Base-by-base conservation (phyloP, 2,113 vertebrate genomes). In the Brevimyrus niger region DNA sequence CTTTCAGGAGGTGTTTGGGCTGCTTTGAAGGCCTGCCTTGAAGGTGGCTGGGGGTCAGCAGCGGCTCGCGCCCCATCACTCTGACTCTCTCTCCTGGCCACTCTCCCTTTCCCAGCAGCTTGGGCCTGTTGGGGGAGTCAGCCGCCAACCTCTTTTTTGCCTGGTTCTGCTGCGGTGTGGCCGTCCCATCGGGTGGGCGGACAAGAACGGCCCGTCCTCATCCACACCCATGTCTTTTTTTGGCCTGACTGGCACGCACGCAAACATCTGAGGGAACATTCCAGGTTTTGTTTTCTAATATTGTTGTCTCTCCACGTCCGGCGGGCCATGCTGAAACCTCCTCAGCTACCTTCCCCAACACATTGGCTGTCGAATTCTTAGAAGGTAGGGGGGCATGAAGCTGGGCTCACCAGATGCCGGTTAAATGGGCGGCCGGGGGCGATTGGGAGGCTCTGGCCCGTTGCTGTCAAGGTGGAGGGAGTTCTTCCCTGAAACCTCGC, bases 211-310 rank as follows among this genome's bases (percentile, higher is more conserved):
- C 17, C 38, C 11, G 82, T 44, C 38, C 83, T 48, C 83, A 48
- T 50, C 44, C 83, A 86, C 47, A 50, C 46, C n/a, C 47, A n/a
- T 50, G 73, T 15, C 73, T 80, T 80, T 38, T 80, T 80, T 80
- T 80, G 73, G 35, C 73, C 73, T 80, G 73, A 80, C 73, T 80
- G 73, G 73, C 83, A 86, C 13, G n/a, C 83, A 85, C 27, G 44
- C 83, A 50, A 46, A 47, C 44, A 21, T 47, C 83, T 27, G 83
- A 50, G 42, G 44, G 46, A 48, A 50, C 44, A 85, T 10, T 23
- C 8, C 23, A 9, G 82, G 44, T 46, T 44, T 85, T 44, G 82
- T 48, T 85, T 85, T 85, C 42, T 23, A 8, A 46, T 23, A 44
- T 47, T n/a, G 42, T 48, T 85, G 83, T 27, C 23, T 48, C 44